Conservation (phyloP, 2,113 vertebrate species). For the Zonotrichia leucophrys region DNA sequence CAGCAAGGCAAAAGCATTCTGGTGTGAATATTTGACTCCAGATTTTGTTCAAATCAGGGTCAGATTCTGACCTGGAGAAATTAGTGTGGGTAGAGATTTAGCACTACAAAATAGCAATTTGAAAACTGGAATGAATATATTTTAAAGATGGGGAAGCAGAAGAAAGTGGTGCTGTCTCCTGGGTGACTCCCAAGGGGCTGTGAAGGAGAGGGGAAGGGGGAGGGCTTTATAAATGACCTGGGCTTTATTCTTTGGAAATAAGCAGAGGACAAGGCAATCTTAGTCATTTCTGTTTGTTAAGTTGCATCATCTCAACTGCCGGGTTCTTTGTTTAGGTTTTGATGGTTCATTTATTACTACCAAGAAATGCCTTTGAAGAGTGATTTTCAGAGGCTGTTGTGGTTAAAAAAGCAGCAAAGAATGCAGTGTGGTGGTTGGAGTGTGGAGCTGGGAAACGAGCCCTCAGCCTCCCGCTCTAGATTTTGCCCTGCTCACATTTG, state of each 20-base stretch:
- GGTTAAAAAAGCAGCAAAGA: constrained; percentile 11
- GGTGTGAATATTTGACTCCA: constrained; percentile 89
- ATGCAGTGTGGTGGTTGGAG: not conserved
- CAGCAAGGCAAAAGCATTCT: constrained; percentile 84
- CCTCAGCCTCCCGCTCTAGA: not conserved
- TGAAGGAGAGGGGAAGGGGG: not conserved
- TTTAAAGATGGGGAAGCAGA: constrained; percentile 71
- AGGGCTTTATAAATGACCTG: constrained; percentile 42
- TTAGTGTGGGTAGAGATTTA: constrained; percentile 91
- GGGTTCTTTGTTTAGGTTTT: constrained; percentile 43
- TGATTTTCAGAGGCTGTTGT: not conserved
- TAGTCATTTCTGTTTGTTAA: constrained; percentile 32
- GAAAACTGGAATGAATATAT: constrained; percentile 88
- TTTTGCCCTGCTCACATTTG: constrained; percentile 27
- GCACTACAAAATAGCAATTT: constrained; percentile 88
- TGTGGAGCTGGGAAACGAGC: not conserved
- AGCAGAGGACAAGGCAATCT: not conserved
- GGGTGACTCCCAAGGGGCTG: constrained; percentile 28
- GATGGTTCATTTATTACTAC: constrained; percentile 57
- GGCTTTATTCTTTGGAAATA: constrained; percentile 38
- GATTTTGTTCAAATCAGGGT: constrained; percentile 87
- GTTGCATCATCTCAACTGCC: not conserved
- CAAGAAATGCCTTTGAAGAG: constrained; percentile 43
- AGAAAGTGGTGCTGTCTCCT: constrained; percentile 45
- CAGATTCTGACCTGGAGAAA: constrained; percentile 89